These are phyloP conservation scores for Myripristis murdjan DNA, from an alignment of 2,797 vertebrate genomes.

Conservation along the genomic window DNA sequence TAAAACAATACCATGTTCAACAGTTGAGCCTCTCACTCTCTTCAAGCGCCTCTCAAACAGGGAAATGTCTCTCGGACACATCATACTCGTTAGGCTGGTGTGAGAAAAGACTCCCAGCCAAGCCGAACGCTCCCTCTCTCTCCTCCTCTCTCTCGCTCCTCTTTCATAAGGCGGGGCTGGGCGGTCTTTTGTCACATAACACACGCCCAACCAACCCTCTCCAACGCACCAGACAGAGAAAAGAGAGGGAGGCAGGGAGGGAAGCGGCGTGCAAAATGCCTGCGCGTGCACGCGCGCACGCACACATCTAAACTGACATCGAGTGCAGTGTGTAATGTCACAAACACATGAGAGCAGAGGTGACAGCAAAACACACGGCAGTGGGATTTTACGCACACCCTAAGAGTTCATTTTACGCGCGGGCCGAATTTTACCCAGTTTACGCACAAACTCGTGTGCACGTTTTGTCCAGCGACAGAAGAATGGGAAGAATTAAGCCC, in stretches of 20 bases:
- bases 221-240: slow-evolving; percentile 50
- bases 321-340: slow-evolving; percentile 37
- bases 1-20: slow-evolving; percentile 47
- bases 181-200: slow-evolving; percentile 83
- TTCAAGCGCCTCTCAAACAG: slow-evolving; percentile 53
- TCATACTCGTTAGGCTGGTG: slow-evolving; percentile 68
- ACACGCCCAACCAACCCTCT: slow-evolving; percentile 63
- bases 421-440: background rate
- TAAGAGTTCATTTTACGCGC: slow-evolving; percentile 27
- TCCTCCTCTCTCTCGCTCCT: slow-evolving; percentile 28
- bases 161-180: slow-evolving; percentile 76
- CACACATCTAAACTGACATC: slow-evolving; percentile 39
- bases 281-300: slow-evolving; percentile 14
- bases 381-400: slow-evolving; percentile 22
- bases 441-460: background rate
- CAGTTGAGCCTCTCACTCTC: slow-evolving; percentile 44
- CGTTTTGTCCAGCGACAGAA: background rate
- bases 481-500: background rate
- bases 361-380: slow-evolving; percentile 11
- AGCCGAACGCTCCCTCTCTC: slow-evolving; percentile 36
- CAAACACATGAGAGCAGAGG: slow-evolving; percentile 21
- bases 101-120: slow-evolving; percentile 69
- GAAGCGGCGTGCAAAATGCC: slow-evolving; percentile 44
- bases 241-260: slow-evolving; percentile 26
- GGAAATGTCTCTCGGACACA: slow-evolving; percentile 62